Percentiles rank a stretch among this genome's conserved stretches.
Evolutionary conservation across 1,140 invertebrate species (phyloP).

Genomic region (Leptestheria dahalacensis): DNA sequence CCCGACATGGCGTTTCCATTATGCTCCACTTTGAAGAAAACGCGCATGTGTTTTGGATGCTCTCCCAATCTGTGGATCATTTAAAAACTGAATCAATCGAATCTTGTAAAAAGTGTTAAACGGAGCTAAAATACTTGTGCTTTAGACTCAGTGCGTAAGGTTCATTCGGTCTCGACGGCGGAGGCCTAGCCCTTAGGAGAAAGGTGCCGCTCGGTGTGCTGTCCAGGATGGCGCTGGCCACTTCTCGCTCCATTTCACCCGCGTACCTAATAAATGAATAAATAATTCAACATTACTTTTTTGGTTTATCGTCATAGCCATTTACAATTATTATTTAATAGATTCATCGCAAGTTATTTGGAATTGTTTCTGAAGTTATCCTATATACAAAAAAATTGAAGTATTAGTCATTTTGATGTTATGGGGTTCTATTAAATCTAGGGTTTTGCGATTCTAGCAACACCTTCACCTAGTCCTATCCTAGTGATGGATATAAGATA

Average conservation of each 20-base stretch:
- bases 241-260: conserved; percentile 71
- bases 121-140: conserved; percentile 33
- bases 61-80: conserved; percentile 48
- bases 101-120: neutral
- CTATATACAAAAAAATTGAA: no score
- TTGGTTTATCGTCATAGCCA: no score
- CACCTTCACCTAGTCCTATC: no score
- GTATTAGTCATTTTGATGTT: no score
- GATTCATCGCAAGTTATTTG: no score
- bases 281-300: no score
- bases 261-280: conserved; percentile 43
- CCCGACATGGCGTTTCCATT: conserved; percentile 35
- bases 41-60: conserved; percentile 82
- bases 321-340: no score
- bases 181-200: conserved; percentile 63
- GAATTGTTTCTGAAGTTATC: no score
- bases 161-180: conserved; percentile 31
- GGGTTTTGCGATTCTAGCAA: no score
- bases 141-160: conserved; percentile 79
- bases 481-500: no score
- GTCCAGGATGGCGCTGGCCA: conserved; percentile 59
- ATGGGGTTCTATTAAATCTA: no score
- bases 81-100: neutral
- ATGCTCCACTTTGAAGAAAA: conserved; percentile 40
- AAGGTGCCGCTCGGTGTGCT: conserved; percentile 71